Evolutionary conservation across 2,888 invertebrate species (phyloP), one percentile per base, ranked within the genome.

Genomic region (Cerceris ruficornis): DNA sequence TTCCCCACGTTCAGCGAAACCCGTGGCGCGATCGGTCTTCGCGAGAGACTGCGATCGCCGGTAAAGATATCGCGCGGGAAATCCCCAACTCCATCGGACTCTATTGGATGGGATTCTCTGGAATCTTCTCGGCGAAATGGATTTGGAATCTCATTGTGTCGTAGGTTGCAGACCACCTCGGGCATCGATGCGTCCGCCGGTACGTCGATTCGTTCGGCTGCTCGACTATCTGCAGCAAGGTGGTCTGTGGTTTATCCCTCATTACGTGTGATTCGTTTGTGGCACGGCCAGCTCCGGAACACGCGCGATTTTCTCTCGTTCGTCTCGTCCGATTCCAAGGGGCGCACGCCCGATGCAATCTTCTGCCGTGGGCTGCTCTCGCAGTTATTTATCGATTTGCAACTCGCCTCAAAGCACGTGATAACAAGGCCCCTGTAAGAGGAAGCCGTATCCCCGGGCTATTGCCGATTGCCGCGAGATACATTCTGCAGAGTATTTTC

Each of bases 241-340:
- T 50, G 74, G 82, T 77, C 77, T 87, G 85, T 78, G 88, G 88
- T 88, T 88, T 86, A 83, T 86, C 82, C 86, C 88, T 87, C 88
- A 85, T 88, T 88, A 88, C 85, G 78, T 81, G 85, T 83, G 84
- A 88, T 88, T 87, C 87, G 88, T 88, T 88, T 84, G 88, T 82
- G 83, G 86, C 80, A 71, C 60, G 76, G 77, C 72, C 75, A 67
- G 75, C 75, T 66, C 58, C 84, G 76, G 69, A 62, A 59, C 69
- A 62, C 72, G 6, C 61, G 77, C 72, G 82, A 80, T 79, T 83
- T 85, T 75, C 85, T 85, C 71, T 64, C 52, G 62, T 79, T 79
- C 79, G 73, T 72, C 77, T 67, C 69, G 65, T 58, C 69, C 76
- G 64, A 74, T 80, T 60, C 62, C 65, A 39, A 73, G 58, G 41